Evolutionary conservation across 2,113 vertebrate species (phyloP), one percentile per base, ranked within the genome.

Genomic region (Leptobrachium leishanense): DNA sequence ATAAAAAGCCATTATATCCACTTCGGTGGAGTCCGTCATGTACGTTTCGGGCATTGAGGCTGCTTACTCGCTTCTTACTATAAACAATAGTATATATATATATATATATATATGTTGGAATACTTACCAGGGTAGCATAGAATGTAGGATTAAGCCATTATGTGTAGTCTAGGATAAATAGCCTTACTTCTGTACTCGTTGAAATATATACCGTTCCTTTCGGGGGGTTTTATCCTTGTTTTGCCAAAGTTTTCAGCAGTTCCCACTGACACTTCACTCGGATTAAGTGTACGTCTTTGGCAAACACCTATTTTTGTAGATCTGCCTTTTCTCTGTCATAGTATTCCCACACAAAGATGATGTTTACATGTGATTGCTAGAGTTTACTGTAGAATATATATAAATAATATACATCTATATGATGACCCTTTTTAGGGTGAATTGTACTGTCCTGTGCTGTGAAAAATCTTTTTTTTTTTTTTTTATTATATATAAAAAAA

Each of bases 291-390:
- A 86, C 84, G 90, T 88, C 84, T 55, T 82, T 90, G 90, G 89
- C 91, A 91, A 90, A 86, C 90, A 89, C 87, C 91, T 93, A 31
- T 31, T 90, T 81, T 86, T 85, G 88, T 92, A 92, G 92, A 89
- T 90, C 87, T 90, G 90, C 90, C 90, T 92, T 31, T 90, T 90
- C 88, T 90, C 90, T 91, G 89, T 92, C 89, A 89, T 92, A 84
- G 90, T 90, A 85, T 93, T 90, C 91, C 90, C 89, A 91, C 90
- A 90, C 86, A 83, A 90, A 82, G 42, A 86, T 89, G 89, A 90
- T 92, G 92, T 93, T 92, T 92, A 92, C 89, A 89, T 91, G 93
- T 92, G 90, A 91, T 89, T 88, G 88, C 90, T 92, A 87, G 87
- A 87, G 88, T 91, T 92, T 93, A 86, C 85, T 77, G 86, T 92